Base-by-base conservation (phyloP, 2,797 vertebrate species). In the Poeciliopsis presidionis region DNA sequence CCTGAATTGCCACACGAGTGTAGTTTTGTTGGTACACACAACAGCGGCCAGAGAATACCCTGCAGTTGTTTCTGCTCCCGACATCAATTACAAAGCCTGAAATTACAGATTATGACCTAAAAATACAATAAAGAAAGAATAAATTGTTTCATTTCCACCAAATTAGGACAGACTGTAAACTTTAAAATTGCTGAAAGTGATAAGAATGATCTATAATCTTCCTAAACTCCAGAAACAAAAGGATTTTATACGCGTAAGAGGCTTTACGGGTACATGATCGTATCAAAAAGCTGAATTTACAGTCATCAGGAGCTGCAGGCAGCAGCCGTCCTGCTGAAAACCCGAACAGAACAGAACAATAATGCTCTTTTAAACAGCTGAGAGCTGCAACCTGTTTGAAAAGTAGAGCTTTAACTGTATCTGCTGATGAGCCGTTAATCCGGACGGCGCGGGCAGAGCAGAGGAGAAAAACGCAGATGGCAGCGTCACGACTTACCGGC, bases 361-460 rank as follows among this genome's bases (percentile, higher is more conserved):
- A 92, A 93, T 86, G 90, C 83, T 83, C 87, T 89, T 93, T 86
- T 89, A 95, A 95, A 94, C 87, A 95, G 94, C 94, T 95, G 95
- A 96, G 94, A 93, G 91, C 91, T 94, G 95, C 94, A 94, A 93
- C 93, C 93, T 90, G 92, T 93, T 94, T 95, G 94, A 95, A 95
- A 95, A 94, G 94, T 95, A 91, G 92, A 94, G 94, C 93, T 94
- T 95, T 94, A 85, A 86, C 30, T 81, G 84, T 93, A 94, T 94
- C 92, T 85, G 93, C 95, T 95, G 94, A 95, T 91, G 53, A 84
- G 90, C 92, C 86, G 90, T 92, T 94, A 94, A 95, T 94, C 94
- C 92, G 11, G 81, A 84, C 30, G 7, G 81, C 79, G 78, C 2
- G 25, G 51, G 78, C 82, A 71, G 80, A 75, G 78, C 55, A 73